These are phyloP conservation scores for Synanthedon myopaeformis DNA, from an alignment of 2,888 invertebrate genomes.

Conservation along the genomic window DNA sequence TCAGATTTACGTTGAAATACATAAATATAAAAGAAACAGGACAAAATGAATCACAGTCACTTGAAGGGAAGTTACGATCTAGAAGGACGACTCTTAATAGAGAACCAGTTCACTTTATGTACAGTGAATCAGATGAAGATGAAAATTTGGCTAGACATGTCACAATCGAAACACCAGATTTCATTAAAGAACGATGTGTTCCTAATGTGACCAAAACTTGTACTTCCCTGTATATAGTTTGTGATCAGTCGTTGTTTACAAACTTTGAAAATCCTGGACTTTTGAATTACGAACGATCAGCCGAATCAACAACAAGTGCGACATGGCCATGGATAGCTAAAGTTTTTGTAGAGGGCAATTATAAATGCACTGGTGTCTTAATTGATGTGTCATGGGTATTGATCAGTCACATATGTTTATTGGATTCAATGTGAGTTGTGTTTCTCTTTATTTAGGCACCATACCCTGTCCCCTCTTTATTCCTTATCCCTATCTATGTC, in stretches of 20 bases:
- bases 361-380: slow-evolving; percentile 77
- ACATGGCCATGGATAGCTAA: slow-evolving; percentile 81
- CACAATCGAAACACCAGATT: slow-evolving; percentile 41
- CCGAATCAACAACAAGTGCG: slow-evolving; percentile 14
- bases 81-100: slow-evolving; percentile 25
- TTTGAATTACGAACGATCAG: slow-evolving; percentile 19
- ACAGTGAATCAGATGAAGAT: slow-evolving; percentile 20
- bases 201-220: slow-evolving; percentile 62
- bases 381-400: slow-evolving; percentile 77
- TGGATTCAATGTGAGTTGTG: slow-evolving; percentile 40
- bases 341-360: slow-evolving; percentile 77
- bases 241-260: slow-evolving; percentile 55
- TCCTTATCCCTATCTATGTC: no score
- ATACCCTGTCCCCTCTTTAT: background rate
- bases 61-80: slow-evolving; percentile 17
- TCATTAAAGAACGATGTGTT: slow-evolving; percentile 52
- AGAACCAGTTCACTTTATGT: slow-evolving; percentile 39
- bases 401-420: slow-evolving; percentile 67
- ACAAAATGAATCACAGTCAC: slow-evolving; percentile 15
- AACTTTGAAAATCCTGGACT: slow-evolving; percentile 35
- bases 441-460: background rate
- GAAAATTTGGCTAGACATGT: slow-evolving; percentile 24
- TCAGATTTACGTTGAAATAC: slow-evolving; percentile 43
- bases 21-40: slow-evolving; percentile 40
- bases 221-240: slow-evolving; percentile 65